Evolutionary conservation across 2,797 vertebrate species (phyloP).

Genomic region (Natrix natrix): DNA sequence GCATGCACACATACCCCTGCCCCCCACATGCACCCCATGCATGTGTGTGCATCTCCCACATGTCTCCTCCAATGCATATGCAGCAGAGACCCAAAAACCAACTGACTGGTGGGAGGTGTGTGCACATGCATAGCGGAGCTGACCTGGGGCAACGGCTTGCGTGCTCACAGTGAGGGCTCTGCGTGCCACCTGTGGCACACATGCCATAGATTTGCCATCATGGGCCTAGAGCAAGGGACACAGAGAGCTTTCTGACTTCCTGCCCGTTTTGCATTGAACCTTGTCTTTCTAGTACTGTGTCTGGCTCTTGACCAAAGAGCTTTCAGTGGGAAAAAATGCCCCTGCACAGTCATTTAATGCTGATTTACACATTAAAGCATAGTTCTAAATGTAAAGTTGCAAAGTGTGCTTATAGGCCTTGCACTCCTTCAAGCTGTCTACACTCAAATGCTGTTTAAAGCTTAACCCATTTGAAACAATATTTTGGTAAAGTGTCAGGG

Average conservation of each 20-base stretch:
- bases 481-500: neutral
- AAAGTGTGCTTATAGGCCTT: neutral
- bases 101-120: too few relatives aligned
- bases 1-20: too few relatives aligned
- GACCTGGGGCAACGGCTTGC: too few relatives aligned
- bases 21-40: too few relatives aligned
- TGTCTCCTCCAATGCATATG: too few relatives aligned
- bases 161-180: too few relatives aligned
- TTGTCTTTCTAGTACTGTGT: neutral
- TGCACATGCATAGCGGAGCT: too few relatives aligned
- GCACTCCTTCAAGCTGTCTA: neutral
- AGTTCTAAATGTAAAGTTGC: neutral
- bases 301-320: slow-evolving; percentile 30
- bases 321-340: neutral
- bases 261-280: slow-evolving; percentile 43
- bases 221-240: slow-evolving; percentile 6
- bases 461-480: neutral
- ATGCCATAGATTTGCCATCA: too few relatives aligned
- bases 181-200: too few relatives aligned
- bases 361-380: slow-evolving; percentile 30
- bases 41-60: too few relatives aligned
- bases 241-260: slow-evolving; percentile 53
- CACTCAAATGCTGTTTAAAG: neutral
- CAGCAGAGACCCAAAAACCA: too few relatives aligned
- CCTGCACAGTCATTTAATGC: neutral